Percentiles rank a stretch among this genome's conserved stretches.
phyloP scores from a whole-genome alignment of 1,140 invertebrate genomes.

The Leguminivora glycinivorella region DNA sequence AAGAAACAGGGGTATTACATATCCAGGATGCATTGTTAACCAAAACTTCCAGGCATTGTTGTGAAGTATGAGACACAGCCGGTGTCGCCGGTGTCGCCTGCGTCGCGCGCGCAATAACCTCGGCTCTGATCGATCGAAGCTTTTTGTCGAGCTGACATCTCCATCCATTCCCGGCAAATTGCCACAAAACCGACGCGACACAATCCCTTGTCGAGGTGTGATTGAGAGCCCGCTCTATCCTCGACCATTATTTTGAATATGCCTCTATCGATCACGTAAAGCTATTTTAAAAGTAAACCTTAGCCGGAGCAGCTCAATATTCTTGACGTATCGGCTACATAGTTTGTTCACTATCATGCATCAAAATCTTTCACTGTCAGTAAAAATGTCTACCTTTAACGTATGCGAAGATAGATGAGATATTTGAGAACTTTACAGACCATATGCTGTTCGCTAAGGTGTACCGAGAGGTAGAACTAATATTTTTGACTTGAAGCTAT shows the following conservation, averaged over 20 bases:
- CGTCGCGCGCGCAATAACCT: slow-evolving; percentile 52
- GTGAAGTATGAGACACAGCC: slow-evolving; percentile 37
- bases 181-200: slow-evolving; percentile 50
- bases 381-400: slow-evolving; percentile 33
- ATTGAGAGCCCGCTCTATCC: slow-evolving; percentile 47
- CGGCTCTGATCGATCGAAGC: slow-evolving; percentile 68
- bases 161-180: slow-evolving; percentile 74
- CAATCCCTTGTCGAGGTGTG: slow-evolving; percentile 60
- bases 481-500: not conserved
- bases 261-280: slow-evolving; percentile 67
- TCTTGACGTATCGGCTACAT: slow-evolving; percentile 41
- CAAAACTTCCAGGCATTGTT: slow-evolving; percentile 20
- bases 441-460: not conserved
- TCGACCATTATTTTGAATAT: slow-evolving; percentile 67
- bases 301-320: slow-evolving; percentile 27
- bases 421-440: slow-evolving; percentile 28
- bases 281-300: slow-evolving; percentile 58
- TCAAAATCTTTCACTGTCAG: slow-evolving; percentile 41
- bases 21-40: slow-evolving; percentile 2
- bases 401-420: slow-evolving; percentile 17
- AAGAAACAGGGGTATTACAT: not conserved
- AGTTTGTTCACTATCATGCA: slow-evolving; percentile 33
- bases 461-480: not conserved
- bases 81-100: slow-evolving; percentile 35
- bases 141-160: slow-evolving; percentile 75